Evolutionary conservation across 2,113 vertebrate genomes (phyloP).

Genomic region (Ariopsis seemanni): DNA sequence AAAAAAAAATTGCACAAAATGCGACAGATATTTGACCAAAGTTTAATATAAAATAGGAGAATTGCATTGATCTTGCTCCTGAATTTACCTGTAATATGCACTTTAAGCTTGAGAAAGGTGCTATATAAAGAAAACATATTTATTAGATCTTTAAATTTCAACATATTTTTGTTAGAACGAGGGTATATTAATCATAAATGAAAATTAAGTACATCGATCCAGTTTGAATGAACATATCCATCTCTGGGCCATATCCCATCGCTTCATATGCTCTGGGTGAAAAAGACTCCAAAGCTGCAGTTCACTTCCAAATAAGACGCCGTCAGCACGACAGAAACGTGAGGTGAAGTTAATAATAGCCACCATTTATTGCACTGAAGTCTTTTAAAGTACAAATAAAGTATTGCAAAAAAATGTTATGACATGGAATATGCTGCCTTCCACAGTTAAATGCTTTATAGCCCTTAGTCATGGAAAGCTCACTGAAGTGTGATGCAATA

Average conservation of each 20-base stretch:
- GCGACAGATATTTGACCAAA: too few relatives aligned
- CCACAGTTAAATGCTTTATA: constrained; percentile 5
- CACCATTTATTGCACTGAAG: not conserved
- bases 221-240: not conserved
- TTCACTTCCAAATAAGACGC: constrained; percentile 32
- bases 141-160: too few relatives aligned
- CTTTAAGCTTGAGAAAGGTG: too few relatives aligned
- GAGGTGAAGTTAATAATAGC: constrained; percentile 5
- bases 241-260: constrained; percentile 54
- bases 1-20: too few relatives aligned
- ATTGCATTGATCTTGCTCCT: too few relatives aligned
- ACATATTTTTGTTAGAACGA: too few relatives aligned
- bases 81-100: too few relatives aligned
- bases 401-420: constrained; percentile 16
- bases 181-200: not conserved
- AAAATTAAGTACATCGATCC: not conserved
- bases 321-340: constrained; percentile 17
- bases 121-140: too few relatives aligned
- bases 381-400: not conserved
- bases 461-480: not conserved
- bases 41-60: too few relatives aligned
- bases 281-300: constrained; percentile 49
- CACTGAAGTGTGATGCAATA: constrained; percentile 4
- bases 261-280: constrained; percentile 67
- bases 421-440: constrained; percentile 3